A percentile compares a stretch with the other conserved stretches of the same genome.
These are phyloP conservation scores for Holocentrus rufus DNA, from an alignment of 2,797 vertebrate species.

Conservation along the genomic window DNA sequence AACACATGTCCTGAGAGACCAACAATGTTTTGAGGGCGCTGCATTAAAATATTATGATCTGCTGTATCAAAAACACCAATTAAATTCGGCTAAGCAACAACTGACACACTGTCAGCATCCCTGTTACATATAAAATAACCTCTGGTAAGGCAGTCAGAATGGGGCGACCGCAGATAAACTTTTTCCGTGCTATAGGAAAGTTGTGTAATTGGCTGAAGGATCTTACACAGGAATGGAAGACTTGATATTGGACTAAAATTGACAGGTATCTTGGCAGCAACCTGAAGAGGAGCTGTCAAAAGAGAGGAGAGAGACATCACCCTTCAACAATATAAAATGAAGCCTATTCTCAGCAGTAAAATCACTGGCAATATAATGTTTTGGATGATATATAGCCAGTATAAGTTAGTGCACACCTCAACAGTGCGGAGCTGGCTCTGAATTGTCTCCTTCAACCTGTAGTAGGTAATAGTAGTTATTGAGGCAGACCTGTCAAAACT, in stretches of 20 bases:
- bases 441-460: too few relatives aligned
- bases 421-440: too few relatives aligned
- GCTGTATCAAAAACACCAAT: slow-evolving; percentile 19
- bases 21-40: background rate
- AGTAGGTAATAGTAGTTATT: too few relatives aligned
- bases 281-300: too few relatives aligned
- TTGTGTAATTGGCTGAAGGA: background rate
- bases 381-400: too few relatives aligned
- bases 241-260: background rate
- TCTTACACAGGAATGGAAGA: background rate
- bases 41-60: slow-evolving; percentile 34
- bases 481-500: too few relatives aligned
- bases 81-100: slow-evolving; percentile 2
- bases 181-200: background rate
- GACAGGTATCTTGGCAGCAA: background rate
- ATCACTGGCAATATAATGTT: too few relatives aligned
- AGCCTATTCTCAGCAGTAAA: too few relatives aligned
- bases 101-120: background rate
- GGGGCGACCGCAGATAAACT: background rate
- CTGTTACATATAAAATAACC: background rate
- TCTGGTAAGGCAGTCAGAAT: background rate
- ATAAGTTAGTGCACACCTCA: too few relatives aligned
- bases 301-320: too few relatives aligned
- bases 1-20: slow-evolving; percentile 8
- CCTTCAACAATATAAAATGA: too few relatives aligned